Evolutionary conservation across 2,113 vertebrate genomes (phyloP).

Genomic region (Paramormyrops kingsleyae): DNA sequence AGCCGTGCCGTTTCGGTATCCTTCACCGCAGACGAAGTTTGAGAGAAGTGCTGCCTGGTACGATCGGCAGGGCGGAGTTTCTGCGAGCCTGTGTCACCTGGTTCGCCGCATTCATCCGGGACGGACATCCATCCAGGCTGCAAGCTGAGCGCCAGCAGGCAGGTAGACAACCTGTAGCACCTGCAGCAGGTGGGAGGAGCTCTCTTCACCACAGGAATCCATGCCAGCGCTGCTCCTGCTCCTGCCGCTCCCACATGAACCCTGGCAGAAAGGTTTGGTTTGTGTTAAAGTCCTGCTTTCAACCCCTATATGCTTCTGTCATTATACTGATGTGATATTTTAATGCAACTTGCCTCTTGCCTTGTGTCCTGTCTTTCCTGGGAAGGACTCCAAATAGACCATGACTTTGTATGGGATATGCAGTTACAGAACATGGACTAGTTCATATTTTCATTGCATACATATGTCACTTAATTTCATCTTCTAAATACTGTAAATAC

Average conservation of each 20-base stretch:
- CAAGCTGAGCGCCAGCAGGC: constrained; percentile 27
- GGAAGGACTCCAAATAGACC: neutral
- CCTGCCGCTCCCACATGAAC: neutral
- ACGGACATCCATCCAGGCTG: neutral
- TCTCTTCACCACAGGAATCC: neutral
- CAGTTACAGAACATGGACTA: neutral
- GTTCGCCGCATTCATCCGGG: neutral
- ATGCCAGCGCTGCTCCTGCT: neutral
- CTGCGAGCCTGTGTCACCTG: neutral
- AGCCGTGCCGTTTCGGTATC: constrained; percentile 26
- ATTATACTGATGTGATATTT: neutral
- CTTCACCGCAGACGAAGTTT: constrained; percentile 39
- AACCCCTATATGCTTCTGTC: neutral
- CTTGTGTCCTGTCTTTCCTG: neutral
- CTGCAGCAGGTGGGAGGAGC: constrained; percentile 56
- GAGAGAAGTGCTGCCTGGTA: constrained; percentile 40
- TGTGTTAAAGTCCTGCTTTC: neutral
- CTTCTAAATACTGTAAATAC: too few species aligned
- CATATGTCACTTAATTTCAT: neutral
- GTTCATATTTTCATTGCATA: neutral
- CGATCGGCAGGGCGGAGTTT: constrained; percentile 47
- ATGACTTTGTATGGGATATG: neutral
- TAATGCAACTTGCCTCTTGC: neutral
- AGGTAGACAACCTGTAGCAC: constrained; percentile 75
- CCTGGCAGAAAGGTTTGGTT: neutral